Percentiles rank a stretch among this genome's conserved stretches.
These are phyloP conservation scores for Aphis gossypii DNA, from an alignment of 1,140 invertebrate species.

Conservation along the genomic window DNA sequence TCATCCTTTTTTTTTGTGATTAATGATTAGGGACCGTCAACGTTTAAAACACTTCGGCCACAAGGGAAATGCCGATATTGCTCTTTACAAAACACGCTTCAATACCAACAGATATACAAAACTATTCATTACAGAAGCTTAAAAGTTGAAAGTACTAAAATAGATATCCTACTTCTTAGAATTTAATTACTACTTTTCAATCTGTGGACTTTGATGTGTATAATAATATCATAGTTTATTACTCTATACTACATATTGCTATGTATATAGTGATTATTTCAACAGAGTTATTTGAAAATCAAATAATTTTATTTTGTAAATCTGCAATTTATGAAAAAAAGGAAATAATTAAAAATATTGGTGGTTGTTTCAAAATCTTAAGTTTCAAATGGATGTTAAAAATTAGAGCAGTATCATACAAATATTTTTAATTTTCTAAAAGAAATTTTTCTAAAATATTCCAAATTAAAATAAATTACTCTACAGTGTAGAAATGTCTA, in stretches of 20 bases:
- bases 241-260: neutral
- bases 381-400: neutral
- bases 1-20: conserved; percentile 14
- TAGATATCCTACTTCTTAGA: too few species aligned
- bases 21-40: conserved; percentile 24
- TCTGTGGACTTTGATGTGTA: neutral
- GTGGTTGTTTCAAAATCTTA: neutral
- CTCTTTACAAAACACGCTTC: neutral
- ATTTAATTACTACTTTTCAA: neutral
- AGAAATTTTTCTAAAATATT: neutral
- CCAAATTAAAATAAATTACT: neutral
- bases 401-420: neutral
- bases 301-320: neutral
- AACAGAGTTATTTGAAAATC: neutral
- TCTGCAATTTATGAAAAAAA: neutral
- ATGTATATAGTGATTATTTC: neutral
- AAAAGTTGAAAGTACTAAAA: neutral
- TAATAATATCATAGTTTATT: neutral
- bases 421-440: neutral
- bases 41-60: neutral
- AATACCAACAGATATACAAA: neutral
- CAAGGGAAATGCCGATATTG: neutral
- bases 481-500: neutral
- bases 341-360: neutral
- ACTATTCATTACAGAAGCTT: neutral